Percentiles rank a stretch among this genome's conserved stretches.
Evolutionary conservation across 2,113 vertebrate genomes (phyloP).

Genomic region (Irena cyanogastra): DNA sequence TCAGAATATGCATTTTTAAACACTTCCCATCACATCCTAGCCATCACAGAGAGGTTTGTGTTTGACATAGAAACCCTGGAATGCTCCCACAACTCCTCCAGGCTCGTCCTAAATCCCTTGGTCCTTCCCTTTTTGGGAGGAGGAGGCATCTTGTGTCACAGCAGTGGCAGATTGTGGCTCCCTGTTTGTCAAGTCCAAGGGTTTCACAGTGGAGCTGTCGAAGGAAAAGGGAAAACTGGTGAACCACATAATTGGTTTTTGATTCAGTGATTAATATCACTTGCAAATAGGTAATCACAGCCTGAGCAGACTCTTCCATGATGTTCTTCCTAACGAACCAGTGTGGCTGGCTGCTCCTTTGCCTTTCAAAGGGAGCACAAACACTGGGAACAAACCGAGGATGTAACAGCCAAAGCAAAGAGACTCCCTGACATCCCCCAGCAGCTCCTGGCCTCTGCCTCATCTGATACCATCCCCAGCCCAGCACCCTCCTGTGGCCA

Average conservation of each 20-base stretch:
- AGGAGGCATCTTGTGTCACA: background rate
- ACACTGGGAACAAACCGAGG: background rate
- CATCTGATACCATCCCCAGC: background rate
- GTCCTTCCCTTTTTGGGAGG: background rate
- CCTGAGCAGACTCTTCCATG: background rate
- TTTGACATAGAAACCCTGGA: background rate
- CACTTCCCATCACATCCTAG: background rate
- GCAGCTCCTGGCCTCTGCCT: background rate
- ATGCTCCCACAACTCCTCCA: background rate
- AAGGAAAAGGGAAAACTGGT: background rate
- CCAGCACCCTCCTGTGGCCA: background rate
- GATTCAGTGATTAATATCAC: conserved; percentile 40
- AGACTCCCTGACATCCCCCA: background rate
- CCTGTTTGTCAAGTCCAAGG: background rate
- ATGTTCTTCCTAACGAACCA: background rate
- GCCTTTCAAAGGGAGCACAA: background rate
- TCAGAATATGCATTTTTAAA: background rate
- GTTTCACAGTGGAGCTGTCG: background rate
- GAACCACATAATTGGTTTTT: conserved; percentile 63
- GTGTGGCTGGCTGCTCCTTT: background rate
- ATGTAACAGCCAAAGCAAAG: background rate
- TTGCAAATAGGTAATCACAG: conserved; percentile 49
- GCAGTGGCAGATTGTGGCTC: background rate
- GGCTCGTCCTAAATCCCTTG: background rate
- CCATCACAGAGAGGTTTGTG: background rate